phyloP scores from a whole-genome alignment of 1,140 invertebrate genomes.

The Maconellicoccus hirsutus region DNA sequence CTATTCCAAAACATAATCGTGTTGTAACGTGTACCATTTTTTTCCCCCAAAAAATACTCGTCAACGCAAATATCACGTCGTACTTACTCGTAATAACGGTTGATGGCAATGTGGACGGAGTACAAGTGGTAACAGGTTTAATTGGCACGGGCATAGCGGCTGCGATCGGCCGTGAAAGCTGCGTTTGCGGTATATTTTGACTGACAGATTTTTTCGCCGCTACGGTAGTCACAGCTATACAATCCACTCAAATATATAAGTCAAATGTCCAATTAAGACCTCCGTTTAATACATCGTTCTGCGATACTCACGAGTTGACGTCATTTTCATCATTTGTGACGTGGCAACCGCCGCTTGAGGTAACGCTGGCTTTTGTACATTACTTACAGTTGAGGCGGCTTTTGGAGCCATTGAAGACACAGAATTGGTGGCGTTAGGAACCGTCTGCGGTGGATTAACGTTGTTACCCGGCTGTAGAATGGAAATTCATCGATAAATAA shows the following conservation, averaged over 20 bases:
- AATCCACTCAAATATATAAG: background rate
- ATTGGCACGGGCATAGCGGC: constrained; percentile 18
- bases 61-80: background rate
- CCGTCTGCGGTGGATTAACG: background rate
- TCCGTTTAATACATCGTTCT: no score
- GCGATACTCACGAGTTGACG: background rate
- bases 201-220: constrained; percentile 1
- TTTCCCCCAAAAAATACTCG: constrained; percentile 1
- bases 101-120: constrained; percentile 16
- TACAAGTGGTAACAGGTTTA: background rate
- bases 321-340: background rate
- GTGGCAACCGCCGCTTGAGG: background rate
- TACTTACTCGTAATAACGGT: constrained; percentile 7
- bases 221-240: background rate
- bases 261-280: no score
- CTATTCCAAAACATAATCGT: background rate
- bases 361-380: constrained; percentile 14
- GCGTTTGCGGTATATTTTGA: constrained; percentile 15
- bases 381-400: background rate
- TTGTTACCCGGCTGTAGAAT: background rate
- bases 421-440: background rate
- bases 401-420: background rate
- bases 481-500: no score
- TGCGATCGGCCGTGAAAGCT: background rate
- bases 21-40: no score